These are phyloP conservation scores for Litoditis marina DNA, from an alignment of 2,888 invertebrate genomes.

Conservation along the genomic window DNA sequence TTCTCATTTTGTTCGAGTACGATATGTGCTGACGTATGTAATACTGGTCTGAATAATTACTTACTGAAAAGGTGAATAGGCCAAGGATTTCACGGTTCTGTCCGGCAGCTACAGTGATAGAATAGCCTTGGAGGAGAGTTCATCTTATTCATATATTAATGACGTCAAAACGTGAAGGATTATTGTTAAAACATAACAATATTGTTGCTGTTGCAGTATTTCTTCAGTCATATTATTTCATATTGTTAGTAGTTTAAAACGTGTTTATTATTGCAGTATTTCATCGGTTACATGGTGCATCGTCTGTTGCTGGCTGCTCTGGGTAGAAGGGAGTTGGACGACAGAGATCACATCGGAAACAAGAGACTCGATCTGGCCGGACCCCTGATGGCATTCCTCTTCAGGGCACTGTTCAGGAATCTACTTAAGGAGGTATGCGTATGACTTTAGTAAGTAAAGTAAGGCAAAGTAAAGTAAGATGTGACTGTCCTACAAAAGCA, in stretches of 20 bases:
- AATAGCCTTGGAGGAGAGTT: too few species aligned
- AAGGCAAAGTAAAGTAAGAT: too few species aligned
- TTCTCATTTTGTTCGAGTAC: background rate
- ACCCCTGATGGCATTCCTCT: slow-evolving; percentile 90
- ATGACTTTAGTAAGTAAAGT: too few species aligned
- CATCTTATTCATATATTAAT: too few species aligned
- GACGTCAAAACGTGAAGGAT: background rate
- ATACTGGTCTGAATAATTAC: background rate
- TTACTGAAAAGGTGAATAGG: background rate
- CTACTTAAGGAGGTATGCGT: slow-evolving; percentile 57
- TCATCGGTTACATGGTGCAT: slow-evolving; percentile 88
- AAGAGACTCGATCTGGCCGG: slow-evolving; percentile 96
- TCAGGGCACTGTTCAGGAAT: slow-evolving; percentile 73
- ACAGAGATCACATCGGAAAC: slow-evolving; percentile 99
- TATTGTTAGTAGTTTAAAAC: too few species aligned
- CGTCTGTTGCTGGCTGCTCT: slow-evolving; percentile 86
- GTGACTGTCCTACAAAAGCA: too few species aligned
- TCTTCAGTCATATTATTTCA: too few species aligned
- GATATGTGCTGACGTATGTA: background rate
- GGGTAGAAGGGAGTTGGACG: slow-evolving; percentile 92
- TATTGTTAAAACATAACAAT: slow-evolving; percentile 1
- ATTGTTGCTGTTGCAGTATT: too few species aligned
- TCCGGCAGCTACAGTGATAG: too few species aligned
- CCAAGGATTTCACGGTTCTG: too few species aligned
- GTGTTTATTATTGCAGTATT: slow-evolving; percentile 44